A percentile compares a stretch with the other conserved stretches of the same genome.
These are phyloP conservation scores for Apostichopus californicus DNA, from an alignment of 35 echinoderm and acorn worm genomes.

Conservation along the genomic window DNA sequence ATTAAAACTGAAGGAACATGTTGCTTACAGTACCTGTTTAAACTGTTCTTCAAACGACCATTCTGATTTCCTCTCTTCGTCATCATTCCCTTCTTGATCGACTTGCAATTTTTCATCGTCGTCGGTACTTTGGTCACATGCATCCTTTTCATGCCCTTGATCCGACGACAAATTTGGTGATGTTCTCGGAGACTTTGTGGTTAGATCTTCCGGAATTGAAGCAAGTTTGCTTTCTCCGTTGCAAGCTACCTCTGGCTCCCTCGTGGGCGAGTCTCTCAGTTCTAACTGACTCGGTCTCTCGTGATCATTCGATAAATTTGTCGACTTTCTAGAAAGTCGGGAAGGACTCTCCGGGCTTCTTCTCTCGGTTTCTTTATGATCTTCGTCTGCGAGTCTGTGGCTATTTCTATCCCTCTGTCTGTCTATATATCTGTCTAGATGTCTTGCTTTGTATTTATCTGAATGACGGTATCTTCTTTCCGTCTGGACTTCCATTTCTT, in stretches of 20 bases:
- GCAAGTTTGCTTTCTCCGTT: slow-evolving; percentile 2
- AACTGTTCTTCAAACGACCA: slow-evolving; percentile 46
- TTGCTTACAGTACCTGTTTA: slow-evolving; percentile 7
- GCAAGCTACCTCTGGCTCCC: not conserved
- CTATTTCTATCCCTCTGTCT: slow-evolving; percentile 7
- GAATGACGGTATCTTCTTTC: not conserved
- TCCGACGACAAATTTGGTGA: not conserved
- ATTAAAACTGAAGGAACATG: not conserved
- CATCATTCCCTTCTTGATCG: slow-evolving; percentile 10
- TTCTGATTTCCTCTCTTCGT: slow-evolving; percentile 19
- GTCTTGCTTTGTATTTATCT: slow-evolving; percentile 22
- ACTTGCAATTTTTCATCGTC: slow-evolving; percentile 14
- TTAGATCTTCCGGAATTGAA: slow-evolving; percentile 16
- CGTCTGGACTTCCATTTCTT: slow-evolving; percentile 15
- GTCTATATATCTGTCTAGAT: slow-evolving; percentile 11
- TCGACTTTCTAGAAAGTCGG: not conserved
- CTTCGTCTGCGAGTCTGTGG: not conserved
- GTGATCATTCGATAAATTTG: not conserved
- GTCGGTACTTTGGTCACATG: slow-evolving; percentile 3
- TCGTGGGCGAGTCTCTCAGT: slow-evolving; percentile 4
- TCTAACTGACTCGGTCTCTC: slow-evolving; percentile 2
- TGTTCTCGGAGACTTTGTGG: not conserved
- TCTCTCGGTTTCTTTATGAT: not conserved
- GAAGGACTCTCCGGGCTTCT: not conserved
- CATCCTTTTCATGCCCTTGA: not conserved